Conservation (phyloP, 2,888 invertebrate genomes). For the Brenthis hecate region DNA sequence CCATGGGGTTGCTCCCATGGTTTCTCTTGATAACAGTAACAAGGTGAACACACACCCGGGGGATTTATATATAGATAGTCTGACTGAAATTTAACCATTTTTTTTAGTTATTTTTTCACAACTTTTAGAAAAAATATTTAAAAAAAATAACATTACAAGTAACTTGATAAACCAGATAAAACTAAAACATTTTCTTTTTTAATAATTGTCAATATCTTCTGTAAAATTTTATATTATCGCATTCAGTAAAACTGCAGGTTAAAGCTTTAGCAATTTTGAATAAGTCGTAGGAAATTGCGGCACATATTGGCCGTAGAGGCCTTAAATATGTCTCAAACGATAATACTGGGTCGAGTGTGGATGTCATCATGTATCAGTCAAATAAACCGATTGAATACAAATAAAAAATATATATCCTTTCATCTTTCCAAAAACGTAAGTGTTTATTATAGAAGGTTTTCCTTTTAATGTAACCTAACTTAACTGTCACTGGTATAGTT, state of each 20-base stretch:
- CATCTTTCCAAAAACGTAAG: not conserved
- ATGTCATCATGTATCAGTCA: not conserved
- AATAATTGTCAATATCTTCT: not conserved
- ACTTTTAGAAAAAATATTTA: too few species aligned
- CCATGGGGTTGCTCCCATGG: too few species aligned
- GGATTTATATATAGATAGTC: too few species aligned
- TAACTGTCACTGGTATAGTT: too few species aligned
- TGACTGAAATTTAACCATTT: too few species aligned
- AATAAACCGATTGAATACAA: not conserved
- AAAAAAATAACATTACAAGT: too few species aligned
- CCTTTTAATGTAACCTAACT: too few species aligned
- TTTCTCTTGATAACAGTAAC: too few species aligned
- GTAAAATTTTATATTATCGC: not conserved
- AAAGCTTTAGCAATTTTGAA: slow-evolving; percentile 41
- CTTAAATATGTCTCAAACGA: slow-evolving; percentile 35
- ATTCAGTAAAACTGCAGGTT: slow-evolving; percentile 15
- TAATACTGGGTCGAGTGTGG: slow-evolving; percentile 7
- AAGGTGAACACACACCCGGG: too few species aligned
- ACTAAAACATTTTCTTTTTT: not conserved
- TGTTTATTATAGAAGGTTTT: too few species aligned
- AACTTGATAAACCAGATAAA: too few species aligned
- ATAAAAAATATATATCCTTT: not conserved
- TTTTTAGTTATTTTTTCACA: too few species aligned
- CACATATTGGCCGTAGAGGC: slow-evolving; percentile 36
- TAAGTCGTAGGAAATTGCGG: slow-evolving; percentile 42